Evolutionary conservation across 2,888 invertebrate species (phyloP).

Genomic region (Dynastes hyllus): DNA sequence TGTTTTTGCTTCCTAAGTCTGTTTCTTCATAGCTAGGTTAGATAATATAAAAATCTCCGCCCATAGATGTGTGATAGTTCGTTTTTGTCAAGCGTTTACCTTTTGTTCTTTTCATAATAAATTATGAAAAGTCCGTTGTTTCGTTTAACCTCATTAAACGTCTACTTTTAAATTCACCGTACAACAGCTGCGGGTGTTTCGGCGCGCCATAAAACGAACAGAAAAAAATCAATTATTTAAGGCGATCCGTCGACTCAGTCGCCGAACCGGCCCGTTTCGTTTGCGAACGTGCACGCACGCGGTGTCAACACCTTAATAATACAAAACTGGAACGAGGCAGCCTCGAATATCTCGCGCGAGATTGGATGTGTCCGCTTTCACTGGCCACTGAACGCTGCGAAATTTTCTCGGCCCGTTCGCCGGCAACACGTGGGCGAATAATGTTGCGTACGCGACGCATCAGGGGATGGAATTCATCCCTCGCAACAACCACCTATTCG

Average conservation of each 20-base stretch:
- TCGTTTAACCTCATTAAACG: conserved; percentile 13
- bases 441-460: background rate
- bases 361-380: conserved; percentile 44
- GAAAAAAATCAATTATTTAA: conserved; percentile 43
- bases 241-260: conserved; percentile 25
- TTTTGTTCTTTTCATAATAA: conserved; percentile 1
- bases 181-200: conserved; percentile 42
- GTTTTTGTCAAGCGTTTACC: background rate
- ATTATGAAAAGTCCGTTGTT: conserved; percentile 20
- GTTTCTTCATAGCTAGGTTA: too few relatives aligned
- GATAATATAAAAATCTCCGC: too few relatives aligned
- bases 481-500: background rate
- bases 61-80: background rate
- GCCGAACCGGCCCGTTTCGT: conserved; percentile 1
- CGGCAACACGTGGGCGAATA: conserved; percentile 40
- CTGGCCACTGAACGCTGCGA: conserved; percentile 19
- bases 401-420: conserved; percentile 33
- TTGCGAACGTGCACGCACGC: conserved; percentile 25
- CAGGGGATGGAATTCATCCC: conserved; percentile 17
- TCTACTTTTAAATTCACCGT: conserved; percentile 28
- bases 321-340: conserved; percentile 45
- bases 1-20: too few relatives aligned
- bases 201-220: conserved; percentile 11
- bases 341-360: conserved; percentile 45
- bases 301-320: conserved; percentile 41